These are phyloP conservation scores for Coregonus suidteri DNA, from an alignment of 2,797 vertebrate species.

Conservation along the genomic window DNA sequence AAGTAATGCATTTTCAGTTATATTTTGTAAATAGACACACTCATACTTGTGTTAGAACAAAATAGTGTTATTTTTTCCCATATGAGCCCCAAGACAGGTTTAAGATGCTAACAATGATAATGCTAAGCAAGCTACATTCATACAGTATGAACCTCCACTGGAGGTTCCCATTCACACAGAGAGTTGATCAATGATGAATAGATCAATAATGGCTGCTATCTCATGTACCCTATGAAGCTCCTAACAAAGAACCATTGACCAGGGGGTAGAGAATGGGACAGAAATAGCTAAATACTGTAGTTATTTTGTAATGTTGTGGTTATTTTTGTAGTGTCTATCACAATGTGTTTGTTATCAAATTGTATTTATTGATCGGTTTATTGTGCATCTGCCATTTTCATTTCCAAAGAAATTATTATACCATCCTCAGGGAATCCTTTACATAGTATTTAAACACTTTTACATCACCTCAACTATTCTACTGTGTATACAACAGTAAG, in stretches of 20 bases:
- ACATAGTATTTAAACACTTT: neutral
- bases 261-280: conserved; percentile 12
- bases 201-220: conserved; percentile 33
- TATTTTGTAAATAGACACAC: neutral
- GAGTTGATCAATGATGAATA: conserved; percentile 50
- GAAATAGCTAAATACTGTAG: conserved; percentile 13
- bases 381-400: neutral
- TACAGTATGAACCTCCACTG: conserved; percentile 18
- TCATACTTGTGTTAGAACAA: neutral
- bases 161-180: conserved; percentile 31
- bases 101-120: conserved; percentile 1
- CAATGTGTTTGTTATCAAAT: conserved; percentile 1
- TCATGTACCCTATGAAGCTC: conserved; percentile 24
- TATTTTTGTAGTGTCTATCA: neutral
- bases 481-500: neutral
- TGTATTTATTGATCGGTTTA: neutral
- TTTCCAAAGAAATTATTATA: neutral
- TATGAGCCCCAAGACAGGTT: neutral
- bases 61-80: neutral
- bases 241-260: conserved; percentile 44
- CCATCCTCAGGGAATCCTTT: neutral
- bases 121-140: conserved; percentile 24
- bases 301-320: conserved; percentile 9
- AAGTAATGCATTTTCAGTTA: neutral
- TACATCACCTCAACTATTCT: neutral